Evolutionary conservation across 2,888 invertebrate genomes (phyloP).

Genomic region (Synergus gifuensis): DNA sequence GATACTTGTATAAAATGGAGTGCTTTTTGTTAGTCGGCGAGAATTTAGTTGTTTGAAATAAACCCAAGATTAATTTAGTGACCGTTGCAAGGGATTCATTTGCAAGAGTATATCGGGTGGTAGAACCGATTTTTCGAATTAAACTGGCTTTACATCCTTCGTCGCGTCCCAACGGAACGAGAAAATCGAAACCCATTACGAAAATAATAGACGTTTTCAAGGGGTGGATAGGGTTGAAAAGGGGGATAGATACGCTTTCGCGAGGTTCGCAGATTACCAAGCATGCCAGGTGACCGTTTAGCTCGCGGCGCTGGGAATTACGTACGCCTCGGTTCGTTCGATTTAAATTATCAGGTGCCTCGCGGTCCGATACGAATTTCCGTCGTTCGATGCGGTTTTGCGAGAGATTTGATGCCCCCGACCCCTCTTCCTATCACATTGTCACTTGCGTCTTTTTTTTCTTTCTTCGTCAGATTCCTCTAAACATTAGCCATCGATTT

Average conservation of each 20-base stretch:
- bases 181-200: slow-evolving; percentile 61
- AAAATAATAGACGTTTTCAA: slow-evolving; percentile 60
- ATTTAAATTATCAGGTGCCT: slow-evolving; percentile 67
- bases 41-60: slow-evolving; percentile 12
- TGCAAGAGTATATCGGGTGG: slow-evolving; percentile 27
- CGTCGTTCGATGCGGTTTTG: slow-evolving; percentile 50
- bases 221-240: slow-evolving; percentile 49
- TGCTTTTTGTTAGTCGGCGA: neutral
- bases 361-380: slow-evolving; percentile 57
- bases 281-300: slow-evolving; percentile 60
- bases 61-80: slow-evolving; percentile 22
- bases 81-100: slow-evolving; percentile 24
- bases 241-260: slow-evolving; percentile 55
- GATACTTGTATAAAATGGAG: neutral
- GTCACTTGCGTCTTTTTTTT: slow-evolving; percentile 40
- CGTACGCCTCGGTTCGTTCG: slow-evolving; percentile 60
- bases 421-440: slow-evolving; percentile 44
- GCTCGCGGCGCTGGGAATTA: slow-evolving; percentile 58
- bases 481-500: neutral
- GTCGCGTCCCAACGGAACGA: slow-evolving; percentile 49
- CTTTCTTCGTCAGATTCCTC: slow-evolving; percentile 12
- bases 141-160: slow-evolving; percentile 41
- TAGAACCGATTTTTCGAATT: slow-evolving; percentile 34
- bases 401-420: slow-evolving; percentile 40
- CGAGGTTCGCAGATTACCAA: slow-evolving; percentile 58